These are phyloP conservation scores for Phalacrocorax carbo DNA, from an alignment of 2,113 vertebrate genomes.

Conservation along the genomic window DNA sequence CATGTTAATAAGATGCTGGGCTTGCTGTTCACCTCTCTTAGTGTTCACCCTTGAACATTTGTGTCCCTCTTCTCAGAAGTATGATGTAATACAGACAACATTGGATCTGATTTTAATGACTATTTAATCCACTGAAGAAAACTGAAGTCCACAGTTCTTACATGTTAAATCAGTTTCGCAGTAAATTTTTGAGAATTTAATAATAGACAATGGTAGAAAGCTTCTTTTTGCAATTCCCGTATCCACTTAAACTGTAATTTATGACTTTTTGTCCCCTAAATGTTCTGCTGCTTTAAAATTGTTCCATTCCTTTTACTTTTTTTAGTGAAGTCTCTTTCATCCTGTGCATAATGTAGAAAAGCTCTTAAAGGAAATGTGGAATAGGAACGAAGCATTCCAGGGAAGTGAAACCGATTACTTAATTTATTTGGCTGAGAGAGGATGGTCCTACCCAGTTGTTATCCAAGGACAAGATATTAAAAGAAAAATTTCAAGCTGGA, in stretches of 20 bases:
- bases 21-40: neutral
- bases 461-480: neutral
- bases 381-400: neutral
- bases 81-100: too few species aligned
- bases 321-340: neutral
- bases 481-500: neutral
- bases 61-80: neutral
- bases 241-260: neutral
- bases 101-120: neutral
- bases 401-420: neutral
- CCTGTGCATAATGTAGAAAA: neutral
- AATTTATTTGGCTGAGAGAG: neutral
- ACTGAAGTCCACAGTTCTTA: neutral
- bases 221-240: neutral
- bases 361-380: neutral
- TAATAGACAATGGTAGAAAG: neutral
- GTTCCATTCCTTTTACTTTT: neutral
- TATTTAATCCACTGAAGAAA: neutral
- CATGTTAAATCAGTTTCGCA: neutral
- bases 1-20: neutral
- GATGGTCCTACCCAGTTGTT: neutral
- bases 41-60: neutral
- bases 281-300: neutral
- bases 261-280: neutral
- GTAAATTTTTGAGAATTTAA: neutral